Conservation (phyloP, 2,797 vertebrate genomes). For the Cephalopachus bancanus region DNA sequence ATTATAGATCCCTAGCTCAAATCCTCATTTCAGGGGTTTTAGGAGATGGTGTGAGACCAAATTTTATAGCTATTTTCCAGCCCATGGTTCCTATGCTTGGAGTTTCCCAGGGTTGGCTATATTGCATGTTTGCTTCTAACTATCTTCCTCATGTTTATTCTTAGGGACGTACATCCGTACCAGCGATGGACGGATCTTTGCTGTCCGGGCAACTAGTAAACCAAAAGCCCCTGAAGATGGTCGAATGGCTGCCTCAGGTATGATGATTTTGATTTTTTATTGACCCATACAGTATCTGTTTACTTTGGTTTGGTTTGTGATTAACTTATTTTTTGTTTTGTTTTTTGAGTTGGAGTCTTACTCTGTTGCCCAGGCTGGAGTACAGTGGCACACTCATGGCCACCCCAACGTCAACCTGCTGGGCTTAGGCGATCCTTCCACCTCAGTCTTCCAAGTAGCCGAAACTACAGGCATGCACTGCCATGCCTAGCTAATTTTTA, state of each 20-base stretch:
- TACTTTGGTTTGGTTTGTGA: slow-evolving; percentile 32
- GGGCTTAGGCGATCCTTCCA: too few relatives aligned
- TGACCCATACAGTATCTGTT: neutral
- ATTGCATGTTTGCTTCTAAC: neutral
- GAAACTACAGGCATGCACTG: too few relatives aligned
- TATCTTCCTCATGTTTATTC: slow-evolving; percentile 49
- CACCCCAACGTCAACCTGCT: too few relatives aligned
- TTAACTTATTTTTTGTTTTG: neutral
- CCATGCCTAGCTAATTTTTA: too few relatives aligned
- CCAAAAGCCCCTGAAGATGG: slow-evolving; percentile 91
- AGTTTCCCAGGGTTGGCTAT: neutral
- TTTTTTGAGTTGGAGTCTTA: too few relatives aligned
- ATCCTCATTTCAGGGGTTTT: neutral
- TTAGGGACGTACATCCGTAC: slow-evolving; percentile 98
- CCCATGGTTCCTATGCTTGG: neutral
- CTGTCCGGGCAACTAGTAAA: slow-evolving; percentile 97
- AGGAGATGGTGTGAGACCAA: neutral
- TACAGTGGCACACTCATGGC: too few relatives aligned
- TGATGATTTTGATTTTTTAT: neutral
- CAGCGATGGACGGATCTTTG: slow-evolving; percentile 98
- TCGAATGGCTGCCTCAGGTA: slow-evolving; percentile 92
- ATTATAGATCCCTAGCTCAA: neutral
- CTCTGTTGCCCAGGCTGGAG: too few relatives aligned
- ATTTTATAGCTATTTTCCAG: neutral
- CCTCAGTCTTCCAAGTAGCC: too few relatives aligned